Conservation (phyloP, 2,113 vertebrate species). For the Ia io region DNA sequence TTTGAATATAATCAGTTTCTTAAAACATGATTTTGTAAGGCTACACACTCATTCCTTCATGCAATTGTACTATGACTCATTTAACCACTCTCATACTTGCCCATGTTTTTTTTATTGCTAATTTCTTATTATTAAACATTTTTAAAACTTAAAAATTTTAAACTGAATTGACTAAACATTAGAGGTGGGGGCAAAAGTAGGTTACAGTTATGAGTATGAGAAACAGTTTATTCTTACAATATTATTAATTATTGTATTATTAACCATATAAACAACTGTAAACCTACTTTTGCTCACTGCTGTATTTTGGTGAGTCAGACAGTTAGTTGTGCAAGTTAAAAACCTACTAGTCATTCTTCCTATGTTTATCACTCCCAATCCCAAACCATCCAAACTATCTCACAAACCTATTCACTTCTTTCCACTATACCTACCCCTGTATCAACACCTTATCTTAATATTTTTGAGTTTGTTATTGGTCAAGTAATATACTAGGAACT, state of each 20-base stretch:
- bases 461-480: neutral
- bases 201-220: neutral
- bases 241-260: neutral
- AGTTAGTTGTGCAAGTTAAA: neutral
- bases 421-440: neutral
- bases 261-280: neutral
- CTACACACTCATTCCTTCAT: neutral
- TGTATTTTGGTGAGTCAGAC: neutral
- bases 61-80: neutral
- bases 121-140: neutral
- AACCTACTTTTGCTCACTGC: neutral
- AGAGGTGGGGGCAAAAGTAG: neutral
- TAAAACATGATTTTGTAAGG: neutral
- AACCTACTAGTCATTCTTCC: neutral
- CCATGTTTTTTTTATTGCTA: neutral
- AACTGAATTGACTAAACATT: neutral
- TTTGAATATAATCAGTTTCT: neutral
- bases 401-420: neutral
- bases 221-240: neutral
- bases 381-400: neutral
- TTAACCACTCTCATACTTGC: neutral
- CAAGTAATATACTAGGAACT: neutral
- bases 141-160: neutral
- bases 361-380: neutral
- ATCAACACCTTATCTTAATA: neutral